Conservation (phyloP, 2,797 vertebrate species). For the Squalus acanthias region DNA sequence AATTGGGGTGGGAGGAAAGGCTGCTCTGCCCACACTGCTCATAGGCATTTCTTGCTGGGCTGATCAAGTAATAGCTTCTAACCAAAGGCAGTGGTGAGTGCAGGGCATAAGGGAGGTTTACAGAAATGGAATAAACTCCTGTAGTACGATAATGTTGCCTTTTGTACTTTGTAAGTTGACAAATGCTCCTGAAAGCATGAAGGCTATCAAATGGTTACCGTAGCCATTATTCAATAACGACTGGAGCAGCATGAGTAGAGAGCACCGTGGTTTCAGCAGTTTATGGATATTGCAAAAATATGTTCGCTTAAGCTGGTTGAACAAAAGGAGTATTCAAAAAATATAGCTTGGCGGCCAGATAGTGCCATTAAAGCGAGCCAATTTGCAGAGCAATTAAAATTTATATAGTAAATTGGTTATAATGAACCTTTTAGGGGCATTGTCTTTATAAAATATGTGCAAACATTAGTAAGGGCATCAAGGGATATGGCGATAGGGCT, state of each 20-base stretch:
- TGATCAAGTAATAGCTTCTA: not conserved
- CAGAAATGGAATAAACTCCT: not conserved
- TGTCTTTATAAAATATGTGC: not conserved
- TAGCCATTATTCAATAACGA: not conserved
- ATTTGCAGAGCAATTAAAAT: not conserved
- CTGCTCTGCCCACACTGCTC: not conserved
- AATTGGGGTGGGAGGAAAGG: not conserved
- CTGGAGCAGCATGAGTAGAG: not conserved
- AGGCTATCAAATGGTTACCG: not conserved
- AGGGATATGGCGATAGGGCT: no score
- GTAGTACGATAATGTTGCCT: not conserved
- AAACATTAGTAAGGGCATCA: not conserved
- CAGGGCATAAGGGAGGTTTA: not conserved
- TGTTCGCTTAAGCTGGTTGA: not conserved
- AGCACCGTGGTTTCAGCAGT: conserved; percentile 1
- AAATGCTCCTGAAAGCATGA: not conserved
- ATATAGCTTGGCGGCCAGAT: not conserved
- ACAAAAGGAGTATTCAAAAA: not conserved
- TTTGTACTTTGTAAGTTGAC: not conserved
- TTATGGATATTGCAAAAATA: not conserved
- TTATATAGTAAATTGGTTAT: not conserved
- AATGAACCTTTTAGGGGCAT: not conserved
- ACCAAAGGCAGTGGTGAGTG: not conserved
- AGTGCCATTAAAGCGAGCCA: not conserved
- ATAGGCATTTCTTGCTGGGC: not conserved